Base-by-base conservation (phyloP, 2,888 invertebrate genomes). In the Parelbella ahira region DNA sequence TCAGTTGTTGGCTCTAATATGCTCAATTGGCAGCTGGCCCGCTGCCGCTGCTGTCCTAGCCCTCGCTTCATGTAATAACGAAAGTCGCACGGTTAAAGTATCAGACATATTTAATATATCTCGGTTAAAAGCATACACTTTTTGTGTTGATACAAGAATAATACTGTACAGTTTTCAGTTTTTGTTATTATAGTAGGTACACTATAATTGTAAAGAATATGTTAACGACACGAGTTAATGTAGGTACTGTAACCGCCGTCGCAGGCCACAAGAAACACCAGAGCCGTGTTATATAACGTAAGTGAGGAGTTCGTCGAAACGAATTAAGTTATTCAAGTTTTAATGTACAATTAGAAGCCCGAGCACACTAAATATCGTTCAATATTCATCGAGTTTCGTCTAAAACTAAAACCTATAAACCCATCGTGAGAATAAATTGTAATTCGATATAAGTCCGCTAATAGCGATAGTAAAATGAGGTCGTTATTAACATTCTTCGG, bases 401-500 rank as follows among this genome's bases (percentile, higher is more conserved):
- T 19, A 41, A 25, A 32, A 20, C 25, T 25, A 5, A 25, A 41
- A 32, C 39, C 25, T 19, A 25, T 39, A 39, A 39, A 54, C 45
- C 50, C 47, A 50, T 53, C 54, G 52, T 58, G 47, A 47, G 51
- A 60, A 57, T 61, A 55, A 60, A 46, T 59, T 55, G 45, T 51
- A 53, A 58, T 58, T 53, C 50, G 54, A 52, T 60, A 56, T 52
- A 58, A 63, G 61, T 64, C 63, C 54, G 56, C 53, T 58, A 54
- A 54, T 56, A 56, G 55, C 57, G 48, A 53, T 63, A 58, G 58
- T 62, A 62, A 65, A 64, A 64, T 60, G 62, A 60, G 66, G 66
- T 60, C 63, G 55, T 60, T 61, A 66, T 64, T 62, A 67, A 64
- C 60, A 67, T 68, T 65, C 63, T 58, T 58, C 50, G 52, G 56